These are phyloP conservation scores for Mesocentrotus franciscanus DNA, from an alignment of 53 echinoderm and acorn worm genomes.

Conservation along the genomic window DNA sequence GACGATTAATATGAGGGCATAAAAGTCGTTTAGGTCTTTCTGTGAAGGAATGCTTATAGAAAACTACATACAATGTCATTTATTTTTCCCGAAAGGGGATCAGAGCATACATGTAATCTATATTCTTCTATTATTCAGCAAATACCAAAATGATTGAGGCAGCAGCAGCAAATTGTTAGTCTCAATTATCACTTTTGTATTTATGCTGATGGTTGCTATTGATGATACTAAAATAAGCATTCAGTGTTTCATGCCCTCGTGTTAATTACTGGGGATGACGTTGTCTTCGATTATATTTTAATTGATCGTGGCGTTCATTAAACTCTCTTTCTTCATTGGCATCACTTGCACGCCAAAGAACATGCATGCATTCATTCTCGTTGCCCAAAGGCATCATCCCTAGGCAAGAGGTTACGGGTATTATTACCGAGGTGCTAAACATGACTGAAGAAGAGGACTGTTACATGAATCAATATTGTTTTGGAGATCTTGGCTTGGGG, in stretches of 20 bases:
- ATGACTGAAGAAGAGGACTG: not conserved
- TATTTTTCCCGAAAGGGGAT: not conserved
- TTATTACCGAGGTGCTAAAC: not conserved
- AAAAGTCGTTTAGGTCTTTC: not conserved
- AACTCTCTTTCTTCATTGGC: not conserved
- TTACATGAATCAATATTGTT: conserved; percentile 29
- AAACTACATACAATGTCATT: not conserved
- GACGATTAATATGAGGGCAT: not conserved
- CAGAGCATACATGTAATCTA: not conserved
- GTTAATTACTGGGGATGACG: not conserved
- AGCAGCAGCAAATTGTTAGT: not conserved
- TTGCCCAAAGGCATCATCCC: not conserved
- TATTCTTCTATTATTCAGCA: not conserved
- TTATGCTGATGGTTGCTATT: not conserved
- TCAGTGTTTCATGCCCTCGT: not conserved
- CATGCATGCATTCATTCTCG: not conserved
- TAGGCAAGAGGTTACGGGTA: not conserved
- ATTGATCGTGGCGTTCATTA: conserved; percentile 13
- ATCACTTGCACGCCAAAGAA: not conserved
- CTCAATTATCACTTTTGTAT: not conserved
- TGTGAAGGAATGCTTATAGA: not conserved
- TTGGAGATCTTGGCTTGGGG: not conserved
- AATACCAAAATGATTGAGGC: not conserved
- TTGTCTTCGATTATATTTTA: not conserved
- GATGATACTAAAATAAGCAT: not conserved